Evolutionary conservation across 2,797 vertebrate genomes (phyloP).

Genomic region (Sparus aurata): DNA sequence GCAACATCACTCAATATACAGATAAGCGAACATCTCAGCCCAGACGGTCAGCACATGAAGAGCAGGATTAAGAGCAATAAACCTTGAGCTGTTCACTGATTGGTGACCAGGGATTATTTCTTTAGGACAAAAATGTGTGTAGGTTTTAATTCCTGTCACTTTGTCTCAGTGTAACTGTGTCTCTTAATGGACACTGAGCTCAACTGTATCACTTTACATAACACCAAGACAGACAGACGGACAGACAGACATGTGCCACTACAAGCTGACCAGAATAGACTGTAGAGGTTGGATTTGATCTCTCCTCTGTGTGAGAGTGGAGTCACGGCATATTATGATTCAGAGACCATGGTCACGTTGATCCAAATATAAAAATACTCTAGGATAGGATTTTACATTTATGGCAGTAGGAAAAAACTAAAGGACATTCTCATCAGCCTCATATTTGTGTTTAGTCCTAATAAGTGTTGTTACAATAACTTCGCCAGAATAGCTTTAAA

Average conservation of each 20-base stretch:
- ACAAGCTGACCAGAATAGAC: conserved; percentile 64
- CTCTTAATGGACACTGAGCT: conserved; percentile 39
- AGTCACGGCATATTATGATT: conserved; percentile 14
- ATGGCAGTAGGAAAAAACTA: neutral
- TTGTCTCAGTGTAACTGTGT: conserved; percentile 46
- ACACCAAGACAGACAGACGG: conserved; percentile 33
- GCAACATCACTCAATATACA: conserved; percentile 13
- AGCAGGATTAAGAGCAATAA: conserved; percentile 21
- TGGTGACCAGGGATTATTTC: conserved; percentile 18
- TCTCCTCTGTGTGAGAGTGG: conserved; percentile 27
- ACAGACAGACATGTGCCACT: conserved; percentile 29
- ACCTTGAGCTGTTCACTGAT: conserved; percentile 22
- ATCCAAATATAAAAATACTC: conserved; percentile 50
- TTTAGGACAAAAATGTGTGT: conserved; percentile 25
- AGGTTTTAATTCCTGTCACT: conserved; percentile 62
- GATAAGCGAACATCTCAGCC: conserved; percentile 12
- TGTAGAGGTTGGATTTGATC: conserved; percentile 32
- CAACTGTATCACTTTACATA: conserved; percentile 55
- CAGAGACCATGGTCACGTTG: conserved; percentile 20
- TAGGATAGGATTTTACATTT: neutral
- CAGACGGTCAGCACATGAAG: conserved; percentile 24
- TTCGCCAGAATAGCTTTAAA: too few relatives aligned
- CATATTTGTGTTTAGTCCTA: neutral
- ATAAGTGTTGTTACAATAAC: too few relatives aligned
- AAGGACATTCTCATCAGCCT: neutral